Base-by-base conservation (phyloP, 2,888 invertebrate genomes). In the Unio delphinus region DNA sequence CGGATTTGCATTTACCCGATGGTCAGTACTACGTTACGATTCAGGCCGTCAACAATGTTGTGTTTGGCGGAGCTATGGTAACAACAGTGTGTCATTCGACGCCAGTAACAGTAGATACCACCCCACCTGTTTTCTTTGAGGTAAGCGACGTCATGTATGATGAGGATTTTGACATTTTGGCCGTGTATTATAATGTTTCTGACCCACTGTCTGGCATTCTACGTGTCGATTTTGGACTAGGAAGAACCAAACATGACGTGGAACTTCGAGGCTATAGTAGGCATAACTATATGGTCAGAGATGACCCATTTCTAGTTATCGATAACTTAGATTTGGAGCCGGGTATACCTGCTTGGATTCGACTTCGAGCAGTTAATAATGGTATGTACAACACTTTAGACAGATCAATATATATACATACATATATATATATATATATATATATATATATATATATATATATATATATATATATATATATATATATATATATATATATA, bases 311-410 rank as follows among this genome's bases (percentile, higher is more conserved):
- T 64, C 74, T 82, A 20, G 78, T 78, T 17, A 69, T 82, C 2
- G 77, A 84, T 65, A 79, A 84, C 64, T 72, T 84, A 23, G 78
- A 76, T 15, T 74, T 84, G 17, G 65, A 74, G n/a, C 75, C 78
- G 55, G 85, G 85, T 3, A 69, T 79, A 11, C 83, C 83, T 2
- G 82, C 81, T 8, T 85, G 85, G 85, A 75, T 85, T 57, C 69
- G 82, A 26, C 71, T 84, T 11, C 66, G 80, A 54, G 81, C 80
- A 17, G 79, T 79, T 34, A 83, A 85, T 67, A 78, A 80, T 59
- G 84, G 84, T 83, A 78, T 56, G 18, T 28, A 8, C 8, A 15
- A 45, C 11, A 11, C 15, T 15, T 45, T 11, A 45, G 3, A 45
- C 15, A 45, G 3, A 11, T 11, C 0, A 15, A 23, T 23, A 23